Base-by-base conservation (phyloP, 1,140 invertebrate species). In the Drosophila leontia region DNA sequence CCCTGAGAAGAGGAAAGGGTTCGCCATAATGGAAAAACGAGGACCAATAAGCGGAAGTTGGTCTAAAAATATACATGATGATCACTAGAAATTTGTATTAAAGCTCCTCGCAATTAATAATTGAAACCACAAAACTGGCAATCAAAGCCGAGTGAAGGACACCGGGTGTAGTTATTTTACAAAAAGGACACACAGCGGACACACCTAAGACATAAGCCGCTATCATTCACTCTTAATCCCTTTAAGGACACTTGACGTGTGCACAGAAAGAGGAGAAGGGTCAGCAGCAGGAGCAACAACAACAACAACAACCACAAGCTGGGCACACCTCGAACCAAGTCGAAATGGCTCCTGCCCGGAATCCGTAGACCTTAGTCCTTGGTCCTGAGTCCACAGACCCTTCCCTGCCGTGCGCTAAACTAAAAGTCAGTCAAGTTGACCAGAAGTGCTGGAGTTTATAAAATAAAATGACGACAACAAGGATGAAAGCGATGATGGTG, bases 351-450 rank as follows among this genome's bases (percentile, higher is more conserved):
- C 37, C 4, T 12, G 42, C 34, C 51, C 12, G 17, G 12, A 35
- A 17, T 19, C 34, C 51, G 4, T 23, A 37, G 51, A 23, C 53
- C 53, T 56, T 39, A n/a, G 53, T 56, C 53, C 35, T 55, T 39
- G 7, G 35, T 56, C 53, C 53, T 8, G 19, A 50, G 37, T 3
- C 45, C 47, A 67, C 32, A 23, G 17, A 17, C 62, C 23, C 63
- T 11, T 13, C 17, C 60, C 12, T 12, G 19, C 59, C 60, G 7
- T 34, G 23, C 48, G 63, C 48, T 29, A 37, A 68, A 85, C 85
- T 84, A 75, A 90, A 88, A 90, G 85, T 90, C 85, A 90, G 81
- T 90, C 85, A 90, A 90, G 85, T 90, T 90, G 85, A 85, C 85
- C 85, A 90, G 78, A 83, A 86, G 84, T 87, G 84, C 77, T 74